Conservation (phyloP, 2,797 vertebrate species). For the Cossypha polioptera region DNA sequence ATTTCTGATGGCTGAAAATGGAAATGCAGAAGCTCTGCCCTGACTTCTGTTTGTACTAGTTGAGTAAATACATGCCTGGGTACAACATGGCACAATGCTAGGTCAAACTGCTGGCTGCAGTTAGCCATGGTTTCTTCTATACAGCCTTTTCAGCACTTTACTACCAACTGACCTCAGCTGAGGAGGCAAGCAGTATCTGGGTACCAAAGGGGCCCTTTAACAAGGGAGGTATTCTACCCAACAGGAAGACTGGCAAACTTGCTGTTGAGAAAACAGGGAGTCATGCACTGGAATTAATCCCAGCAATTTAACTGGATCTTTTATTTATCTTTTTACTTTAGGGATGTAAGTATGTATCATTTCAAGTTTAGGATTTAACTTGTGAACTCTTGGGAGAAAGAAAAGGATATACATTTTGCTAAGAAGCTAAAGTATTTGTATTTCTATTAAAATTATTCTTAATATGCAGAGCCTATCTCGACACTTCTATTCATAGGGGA, state of each 20-base stretch:
- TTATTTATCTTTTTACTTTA: conserved; percentile 26
- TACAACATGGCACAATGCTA: not conserved
- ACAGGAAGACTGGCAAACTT: not conserved
- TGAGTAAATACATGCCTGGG: not conserved
- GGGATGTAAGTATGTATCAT: conserved; percentile 18
- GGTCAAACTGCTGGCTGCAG: not conserved
- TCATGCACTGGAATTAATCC: not conserved
- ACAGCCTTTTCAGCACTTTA: not conserved
- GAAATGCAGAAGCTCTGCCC: not conserved
- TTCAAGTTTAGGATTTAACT: conserved; percentile 33
- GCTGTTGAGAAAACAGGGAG: conserved; percentile 9
- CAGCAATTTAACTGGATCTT: not conserved
- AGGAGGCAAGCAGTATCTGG: not conserved
- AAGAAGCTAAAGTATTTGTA: conserved; percentile 60
- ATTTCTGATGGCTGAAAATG: not conserved
- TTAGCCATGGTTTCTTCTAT: not conserved
- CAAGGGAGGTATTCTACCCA: not conserved
- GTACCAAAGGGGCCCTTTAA: not conserved
- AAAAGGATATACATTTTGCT: conserved; percentile 50
- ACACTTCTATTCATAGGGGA: conserved; percentile 68
- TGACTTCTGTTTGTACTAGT: not conserved
- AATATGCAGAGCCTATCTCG: conserved; percentile 65
- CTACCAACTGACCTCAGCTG: not conserved
- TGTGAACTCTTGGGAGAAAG: conserved; percentile 31
- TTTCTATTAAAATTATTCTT: conserved; percentile 64